Conservation (phyloP, 2,113 vertebrate genomes). For the Muscicapa adusta region DNA sequence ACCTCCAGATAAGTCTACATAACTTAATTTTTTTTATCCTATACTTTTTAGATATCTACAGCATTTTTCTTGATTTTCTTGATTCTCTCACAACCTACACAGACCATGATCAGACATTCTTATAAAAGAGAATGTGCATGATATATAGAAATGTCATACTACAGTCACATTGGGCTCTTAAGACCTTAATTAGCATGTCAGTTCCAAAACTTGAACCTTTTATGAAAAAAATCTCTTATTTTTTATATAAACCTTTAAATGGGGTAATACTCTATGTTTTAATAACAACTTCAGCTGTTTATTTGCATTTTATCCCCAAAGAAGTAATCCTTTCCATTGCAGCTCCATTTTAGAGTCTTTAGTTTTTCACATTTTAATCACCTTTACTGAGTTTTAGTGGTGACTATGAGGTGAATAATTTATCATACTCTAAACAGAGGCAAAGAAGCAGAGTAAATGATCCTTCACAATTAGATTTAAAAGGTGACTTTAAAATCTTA, state of each 20-base stretch:
- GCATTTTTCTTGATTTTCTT: not conserved
- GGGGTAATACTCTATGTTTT: not conserved
- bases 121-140: not conserved
- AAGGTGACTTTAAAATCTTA: slow-evolving; percentile 46
- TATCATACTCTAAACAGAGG: slow-evolving; percentile 8
- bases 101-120: not conserved
- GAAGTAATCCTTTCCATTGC: not conserved
- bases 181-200: not conserved
- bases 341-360: not conserved
- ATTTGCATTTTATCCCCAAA: not conserved
- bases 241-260: not conserved
- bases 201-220: not conserved
- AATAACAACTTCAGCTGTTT: not conserved
- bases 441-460: slow-evolving; percentile 20
- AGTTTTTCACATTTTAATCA: slow-evolving; percentile 17
- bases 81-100: not conserved
- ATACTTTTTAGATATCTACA: not conserved
- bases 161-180: not conserved
- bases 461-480: slow-evolving; percentile 24
- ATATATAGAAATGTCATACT: not conserved
- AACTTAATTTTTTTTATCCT: not conserved
- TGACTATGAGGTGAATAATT: slow-evolving; percentile 41
- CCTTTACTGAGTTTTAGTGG: not conserved
- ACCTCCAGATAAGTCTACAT: not conserved
- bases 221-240: accelerated